These are phyloP conservation scores for Harpegnathos saltator DNA, from an alignment of 1,140 invertebrate species.

Conservation along the genomic window DNA sequence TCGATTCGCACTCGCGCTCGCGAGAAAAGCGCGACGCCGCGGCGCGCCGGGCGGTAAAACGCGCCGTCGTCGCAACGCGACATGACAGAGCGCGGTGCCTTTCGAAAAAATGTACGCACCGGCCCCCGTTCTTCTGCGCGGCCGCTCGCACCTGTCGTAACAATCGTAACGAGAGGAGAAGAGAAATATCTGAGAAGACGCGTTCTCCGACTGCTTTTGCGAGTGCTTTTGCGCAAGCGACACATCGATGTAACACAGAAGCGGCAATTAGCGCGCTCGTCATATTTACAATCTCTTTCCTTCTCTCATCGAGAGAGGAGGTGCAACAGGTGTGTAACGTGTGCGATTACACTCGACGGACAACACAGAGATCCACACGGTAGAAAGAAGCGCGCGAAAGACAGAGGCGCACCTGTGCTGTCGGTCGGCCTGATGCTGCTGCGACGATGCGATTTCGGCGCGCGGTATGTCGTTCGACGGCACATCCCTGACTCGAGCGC, in stretches of 20 bases:
- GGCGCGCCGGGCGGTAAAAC: neutral
- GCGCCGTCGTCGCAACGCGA: neutral
- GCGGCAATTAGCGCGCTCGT: neutral
- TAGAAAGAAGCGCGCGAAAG: no score
- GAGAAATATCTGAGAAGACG: neutral
- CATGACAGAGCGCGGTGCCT: neutral
- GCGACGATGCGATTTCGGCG: constrained; percentile 11
- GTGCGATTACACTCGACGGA: no score
- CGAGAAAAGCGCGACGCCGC: neutral
- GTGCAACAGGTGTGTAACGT: no score
- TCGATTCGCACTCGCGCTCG: constrained; percentile 12
- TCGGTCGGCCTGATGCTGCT: neutral
- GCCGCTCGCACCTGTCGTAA: no score
- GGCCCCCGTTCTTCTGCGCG: no score
- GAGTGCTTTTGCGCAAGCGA: neutral
- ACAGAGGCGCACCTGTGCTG: constrained; percentile 11
- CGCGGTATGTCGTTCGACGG: neutral
- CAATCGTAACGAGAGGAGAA: no score
- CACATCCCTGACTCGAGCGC: constrained; percentile 22
- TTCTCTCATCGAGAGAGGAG: no score
- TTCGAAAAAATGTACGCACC: neutral
- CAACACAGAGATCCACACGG: no score
- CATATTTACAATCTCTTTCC: no score
- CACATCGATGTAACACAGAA: neutral
- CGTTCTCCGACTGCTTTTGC: no score